Evolutionary conservation across 2,888 invertebrate species (phyloP), one percentile per base, ranked within the genome.

Genomic region (Phragmatobia fuliginosa): DNA sequence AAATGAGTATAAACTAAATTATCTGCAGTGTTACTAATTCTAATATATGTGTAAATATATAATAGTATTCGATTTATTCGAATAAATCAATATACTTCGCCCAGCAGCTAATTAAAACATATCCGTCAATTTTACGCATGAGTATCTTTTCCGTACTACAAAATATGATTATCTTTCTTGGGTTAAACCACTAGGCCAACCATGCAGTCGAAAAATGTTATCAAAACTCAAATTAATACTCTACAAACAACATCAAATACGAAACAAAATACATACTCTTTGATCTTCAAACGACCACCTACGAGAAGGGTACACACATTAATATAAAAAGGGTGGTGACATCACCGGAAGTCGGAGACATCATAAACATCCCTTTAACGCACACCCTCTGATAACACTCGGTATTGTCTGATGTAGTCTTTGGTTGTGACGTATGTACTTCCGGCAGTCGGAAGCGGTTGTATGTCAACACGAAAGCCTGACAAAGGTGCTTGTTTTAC

Each of bases 301-400:
- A 67, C 62, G 58, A 72, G 66, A 68, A 65, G 68, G 56, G 36
- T 38, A 68, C 65, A 72, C 61, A 71, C 66, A 75, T 75, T 74
- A 62, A 72, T 68, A 81, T n/a, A 78, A 79, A 79, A 64, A 69
- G n/a, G n/a, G 16, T 38, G 49, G 62, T 74, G 76, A 76, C 75
- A 71, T 74, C 71, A 73, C 75, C 74, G 83, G 82, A 83, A 78
- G 79, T 75, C 59, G 62, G 62, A 58, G 73, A 68, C 72, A 71
- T 67, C 68, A 80, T 77, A 83, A 83, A 83, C 79, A 82, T 79
- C 76, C 78, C 73, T 71, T 78, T 76, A 73, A 78, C 70, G n/a
- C 65, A 66, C 66, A 41, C 66, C 66, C 81, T 73, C 70, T 77
- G 82, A 82, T 82, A 82, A 81, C 67, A 70, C 32, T 68, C 74